Evolutionary conservation across 2,888 invertebrate species (phyloP).

Genomic region (Tetranychus piercei): DNA sequence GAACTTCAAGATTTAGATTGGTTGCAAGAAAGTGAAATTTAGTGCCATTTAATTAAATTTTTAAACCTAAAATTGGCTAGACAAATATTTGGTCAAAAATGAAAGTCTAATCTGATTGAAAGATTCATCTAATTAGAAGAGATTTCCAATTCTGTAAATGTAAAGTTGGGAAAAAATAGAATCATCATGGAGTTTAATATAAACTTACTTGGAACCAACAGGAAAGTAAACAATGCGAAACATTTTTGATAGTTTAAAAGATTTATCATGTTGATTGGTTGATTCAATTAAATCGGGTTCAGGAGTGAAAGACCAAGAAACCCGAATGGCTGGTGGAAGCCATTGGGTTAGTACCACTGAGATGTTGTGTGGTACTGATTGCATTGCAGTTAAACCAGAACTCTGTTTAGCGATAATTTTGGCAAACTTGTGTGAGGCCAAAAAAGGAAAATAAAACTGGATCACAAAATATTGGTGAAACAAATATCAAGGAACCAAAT

Average conservation of each 20-base stretch:
- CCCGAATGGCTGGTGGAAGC: conserved; percentile 26
- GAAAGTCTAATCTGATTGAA: too few relatives aligned
- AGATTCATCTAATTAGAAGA: too few relatives aligned
- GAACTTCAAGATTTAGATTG: too few relatives aligned
- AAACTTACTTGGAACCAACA: conserved; percentile 19
- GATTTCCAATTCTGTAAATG: neutral
- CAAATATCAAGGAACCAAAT: too few relatives aligned
- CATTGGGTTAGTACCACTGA: conserved; percentile 25
- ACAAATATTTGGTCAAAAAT: too few relatives aligned
- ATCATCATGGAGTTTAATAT: neutral
- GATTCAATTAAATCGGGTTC: neutral
- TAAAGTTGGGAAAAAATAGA: neutral
- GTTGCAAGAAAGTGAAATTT: too few relatives aligned
- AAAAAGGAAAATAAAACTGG: neutral
- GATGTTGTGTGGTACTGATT: conserved; percentile 21
- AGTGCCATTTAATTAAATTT: too few relatives aligned
- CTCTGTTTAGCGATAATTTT: neutral
- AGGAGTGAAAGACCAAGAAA: conserved; percentile 22
- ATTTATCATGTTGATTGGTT: neutral
- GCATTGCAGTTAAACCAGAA: neutral
- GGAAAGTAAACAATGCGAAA: conserved; percentile 22
- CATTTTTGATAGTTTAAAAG: neutral
- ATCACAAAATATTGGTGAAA: neutral
- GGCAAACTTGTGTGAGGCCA: neutral
- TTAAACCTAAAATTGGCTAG: too few relatives aligned